Base-by-base conservation (phyloP, 2,113 vertebrate genomes). In the Calyptommatus sinebrachiatus region DNA sequence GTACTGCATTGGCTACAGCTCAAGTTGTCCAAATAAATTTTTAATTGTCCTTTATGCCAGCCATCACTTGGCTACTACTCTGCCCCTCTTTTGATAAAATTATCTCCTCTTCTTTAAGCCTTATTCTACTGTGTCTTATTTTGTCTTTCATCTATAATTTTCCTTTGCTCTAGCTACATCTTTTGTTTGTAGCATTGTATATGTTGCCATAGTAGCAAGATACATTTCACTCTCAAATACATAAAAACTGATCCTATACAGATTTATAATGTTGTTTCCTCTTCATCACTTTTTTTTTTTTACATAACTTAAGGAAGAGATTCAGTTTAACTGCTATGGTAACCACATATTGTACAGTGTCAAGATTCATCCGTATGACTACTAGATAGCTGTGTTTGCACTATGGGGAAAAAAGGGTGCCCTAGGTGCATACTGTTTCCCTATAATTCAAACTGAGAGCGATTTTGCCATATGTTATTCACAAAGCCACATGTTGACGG, bases 201-300 rank as follows among this genome's bases (percentile, higher is more conserved):
- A 26, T 83, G 73, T 63, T 84, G 50, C 77, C 73, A 50, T 8
- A 67, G 50, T 8, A 63, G 65, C 63, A 48, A 18, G n/a, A 41
- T 72, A 66, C 14, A 6, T 71, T 65, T n/a, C 0, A 11, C 1
- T 2, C 7, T 20, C 22, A 29, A 31, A 75, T 60, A 74, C 53
- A 28, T 53, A 74, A 45, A 81, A 35, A 63, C 31, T 21, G 12
- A 74, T 68, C 31, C 21, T 67, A 35, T 60, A 50, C 12, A 16
- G 53, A 78, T 24, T 24, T 41, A 24, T 53, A 53, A 53, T 53
- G 50, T 12, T 53, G 50, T 14, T 53, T 53, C 53, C 53, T 5
- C 53, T 2, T 14, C 53, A 14, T 18, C 53, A 18, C 4, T 16
- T 57, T 57, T 18, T 18, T 16, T 1, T 16, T 60, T 8, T 48